These are phyloP conservation scores for Trypoxylon attenuatum DNA, from an alignment of 2,888 invertebrate species.

Conservation along the genomic window DNA sequence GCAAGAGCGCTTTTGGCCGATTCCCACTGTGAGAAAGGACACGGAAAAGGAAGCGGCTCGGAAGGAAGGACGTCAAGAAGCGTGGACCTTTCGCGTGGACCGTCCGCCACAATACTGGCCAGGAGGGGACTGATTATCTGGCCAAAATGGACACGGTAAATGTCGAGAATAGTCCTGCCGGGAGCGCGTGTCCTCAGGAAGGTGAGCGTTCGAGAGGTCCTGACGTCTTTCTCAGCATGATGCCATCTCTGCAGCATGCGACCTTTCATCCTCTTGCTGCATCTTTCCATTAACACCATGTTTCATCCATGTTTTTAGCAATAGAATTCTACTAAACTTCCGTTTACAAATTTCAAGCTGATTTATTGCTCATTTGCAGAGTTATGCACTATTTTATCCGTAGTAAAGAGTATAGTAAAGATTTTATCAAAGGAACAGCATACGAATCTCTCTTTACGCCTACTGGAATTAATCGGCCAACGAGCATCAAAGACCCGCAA, in stretches of 20 bases:
- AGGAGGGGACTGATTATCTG: slow-evolving; percentile 52
- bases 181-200: slow-evolving; percentile 32
- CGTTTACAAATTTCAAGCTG: too few relatives aligned
- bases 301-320: too few relatives aligned
- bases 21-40: slow-evolving; percentile 26
- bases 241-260: not conserved
- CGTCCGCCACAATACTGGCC: slow-evolving; percentile 15
- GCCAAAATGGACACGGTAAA: slow-evolving; percentile 42
- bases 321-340: too few relatives aligned
- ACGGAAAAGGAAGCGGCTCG: slow-evolving; percentile 1
- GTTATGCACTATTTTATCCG: too few relatives aligned
- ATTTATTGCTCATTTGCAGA: too few relatives aligned
- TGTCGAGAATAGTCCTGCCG: slow-evolving; percentile 13
- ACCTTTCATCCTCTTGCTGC: not conserved
- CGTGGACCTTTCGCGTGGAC: not conserved
- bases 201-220: slow-evolving; percentile 6
- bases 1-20: not conserved
- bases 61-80: not conserved
- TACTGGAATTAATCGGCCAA: slow-evolving; percentile 71
- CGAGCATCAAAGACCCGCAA: slow-evolving; percentile 69
- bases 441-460: slow-evolving; percentile 52
- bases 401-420: too few relatives aligned
- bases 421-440: too few relatives aligned
- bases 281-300: not conserved
- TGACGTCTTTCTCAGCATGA: slow-evolving; percentile 32